phyloP scores from a whole-genome alignment of 2,888 invertebrate genomes.

The Palloptera scutellata region DNA sequence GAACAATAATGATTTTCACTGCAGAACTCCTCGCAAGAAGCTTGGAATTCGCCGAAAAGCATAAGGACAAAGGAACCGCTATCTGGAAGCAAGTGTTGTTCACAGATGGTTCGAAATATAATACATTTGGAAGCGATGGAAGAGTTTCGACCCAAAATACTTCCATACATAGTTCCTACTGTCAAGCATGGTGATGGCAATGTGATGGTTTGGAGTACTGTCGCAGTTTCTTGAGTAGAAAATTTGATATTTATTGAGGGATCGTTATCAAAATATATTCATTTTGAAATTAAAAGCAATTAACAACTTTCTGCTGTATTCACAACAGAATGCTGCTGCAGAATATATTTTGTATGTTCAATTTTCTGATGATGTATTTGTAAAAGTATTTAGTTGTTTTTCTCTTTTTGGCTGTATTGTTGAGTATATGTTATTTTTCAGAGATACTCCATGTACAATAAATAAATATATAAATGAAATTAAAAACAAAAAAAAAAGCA shows the following conservation, averaged over 20 bases:
- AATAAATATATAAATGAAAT: no score
- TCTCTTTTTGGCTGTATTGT: no score
- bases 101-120: slow-evolving; percentile 43
- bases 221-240: background rate
- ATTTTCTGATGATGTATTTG: no score
- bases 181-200: slow-evolving; percentile 46
- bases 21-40: slow-evolving; percentile 3
- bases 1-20: background rate
- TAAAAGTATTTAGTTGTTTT: no score
- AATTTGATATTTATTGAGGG: slow-evolving; percentile 3
- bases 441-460: no score
- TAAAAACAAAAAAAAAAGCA: no score
- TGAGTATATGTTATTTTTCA: no score
- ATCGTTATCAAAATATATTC: no score
- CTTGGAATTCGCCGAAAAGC: slow-evolving; percentile 24
- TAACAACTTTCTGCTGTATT: no score
- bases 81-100: slow-evolving; percentile 49
- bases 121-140: slow-evolving; percentile 38
- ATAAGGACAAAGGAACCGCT: slow-evolving; percentile 34
- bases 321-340: no score
- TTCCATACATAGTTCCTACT: slow-evolving; percentile 38
- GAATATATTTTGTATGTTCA: no score
- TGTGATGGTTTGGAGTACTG: slow-evolving; percentile 35
- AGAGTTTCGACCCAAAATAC: slow-evolving; percentile 33
- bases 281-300: no score